Percentiles rank a stretch among this genome's conserved stretches.
Conservation (phyloP, 2,113 vertebrate species). For the Phalacrocorax pelagicus region DNA sequence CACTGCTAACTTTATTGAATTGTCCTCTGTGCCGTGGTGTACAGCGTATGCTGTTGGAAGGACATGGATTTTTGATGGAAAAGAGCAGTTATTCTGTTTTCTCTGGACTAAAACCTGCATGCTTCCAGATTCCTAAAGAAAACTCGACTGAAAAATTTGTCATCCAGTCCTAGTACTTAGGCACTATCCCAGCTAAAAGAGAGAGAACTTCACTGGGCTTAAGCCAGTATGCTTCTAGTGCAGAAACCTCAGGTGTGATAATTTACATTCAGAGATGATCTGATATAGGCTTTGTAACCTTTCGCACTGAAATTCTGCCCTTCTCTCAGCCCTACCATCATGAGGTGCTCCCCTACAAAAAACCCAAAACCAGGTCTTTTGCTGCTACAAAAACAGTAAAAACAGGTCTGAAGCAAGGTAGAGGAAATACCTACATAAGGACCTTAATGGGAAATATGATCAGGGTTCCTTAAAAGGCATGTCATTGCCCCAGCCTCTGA, state of each 20-base stretch:
- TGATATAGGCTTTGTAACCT: not conserved
- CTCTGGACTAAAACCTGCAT: not conserved
- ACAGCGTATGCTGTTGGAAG: not conserved
- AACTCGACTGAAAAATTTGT: not conserved
- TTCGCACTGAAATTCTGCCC: not conserved
- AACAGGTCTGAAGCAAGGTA: not conserved
- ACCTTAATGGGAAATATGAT: not conserved
- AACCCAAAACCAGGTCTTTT: not conserved
- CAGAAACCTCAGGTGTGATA: not conserved
- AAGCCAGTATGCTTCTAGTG: not conserved
- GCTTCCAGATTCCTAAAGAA: not conserved
- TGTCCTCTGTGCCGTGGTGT: not conserved
- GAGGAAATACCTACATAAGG: not conserved
- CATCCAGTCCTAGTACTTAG: not conserved
- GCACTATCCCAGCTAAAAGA: not conserved
- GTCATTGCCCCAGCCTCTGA: not conserved
- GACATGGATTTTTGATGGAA: not conserved
- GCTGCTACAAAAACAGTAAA: not conserved
- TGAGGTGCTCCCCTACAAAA: not conserved
- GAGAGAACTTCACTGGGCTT: not conserved
- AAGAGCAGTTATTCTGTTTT: not conserved
- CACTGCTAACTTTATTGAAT: slow-evolving; percentile 25
- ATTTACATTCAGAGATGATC: not conserved
- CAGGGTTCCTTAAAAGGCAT: not conserved
- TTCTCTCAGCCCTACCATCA: not conserved